Evolutionary conservation across 2,113 vertebrate genomes (phyloP).

Genomic region (Zosterops lateralis): DNA sequence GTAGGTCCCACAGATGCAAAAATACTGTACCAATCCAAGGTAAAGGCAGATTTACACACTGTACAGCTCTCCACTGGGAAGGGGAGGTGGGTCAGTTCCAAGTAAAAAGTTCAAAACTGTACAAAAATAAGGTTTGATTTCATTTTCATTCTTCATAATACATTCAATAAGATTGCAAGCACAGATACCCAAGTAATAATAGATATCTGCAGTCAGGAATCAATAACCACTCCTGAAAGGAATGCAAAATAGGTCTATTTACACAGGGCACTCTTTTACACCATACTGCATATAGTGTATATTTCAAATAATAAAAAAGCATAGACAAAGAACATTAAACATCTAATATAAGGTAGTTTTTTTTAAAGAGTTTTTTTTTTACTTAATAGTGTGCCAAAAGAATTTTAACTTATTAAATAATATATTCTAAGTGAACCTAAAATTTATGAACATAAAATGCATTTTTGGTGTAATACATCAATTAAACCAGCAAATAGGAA

Average conservation of each 20-base stretch:
- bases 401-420: conserved; percentile 88
- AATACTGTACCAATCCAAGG: conserved; percentile 84
- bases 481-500: conserved; percentile 76
- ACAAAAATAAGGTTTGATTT: conserved; percentile 87
- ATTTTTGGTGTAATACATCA: conserved; percentile 85
- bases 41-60: conserved; percentile 81
- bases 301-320: conserved; percentile 73
- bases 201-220: conserved; percentile 73
- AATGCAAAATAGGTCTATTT: conserved; percentile 71
- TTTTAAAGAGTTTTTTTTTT: conserved; percentile 36
- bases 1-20: conserved; percentile 87
- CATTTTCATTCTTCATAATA: conserved; percentile 77
- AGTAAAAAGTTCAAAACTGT: conserved; percentile 87
- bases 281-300: conserved; percentile 64
- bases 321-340: conserved; percentile 73
- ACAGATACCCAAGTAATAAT: conserved; percentile 69
- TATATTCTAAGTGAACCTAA: conserved; percentile 84
- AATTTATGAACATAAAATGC: conserved; percentile 83
- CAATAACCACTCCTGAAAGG: conserved; percentile 73
- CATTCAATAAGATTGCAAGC: conserved; percentile 82
- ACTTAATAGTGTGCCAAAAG: conserved; percentile 81
- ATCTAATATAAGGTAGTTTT: conserved; percentile 74
- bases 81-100: conserved; percentile 78
- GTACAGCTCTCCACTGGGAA: conserved; percentile 74
- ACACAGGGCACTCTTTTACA: conserved; percentile 73